Base-by-base conservation (phyloP, 2,113 vertebrate species). In the Todiramphus chloris region DNA sequence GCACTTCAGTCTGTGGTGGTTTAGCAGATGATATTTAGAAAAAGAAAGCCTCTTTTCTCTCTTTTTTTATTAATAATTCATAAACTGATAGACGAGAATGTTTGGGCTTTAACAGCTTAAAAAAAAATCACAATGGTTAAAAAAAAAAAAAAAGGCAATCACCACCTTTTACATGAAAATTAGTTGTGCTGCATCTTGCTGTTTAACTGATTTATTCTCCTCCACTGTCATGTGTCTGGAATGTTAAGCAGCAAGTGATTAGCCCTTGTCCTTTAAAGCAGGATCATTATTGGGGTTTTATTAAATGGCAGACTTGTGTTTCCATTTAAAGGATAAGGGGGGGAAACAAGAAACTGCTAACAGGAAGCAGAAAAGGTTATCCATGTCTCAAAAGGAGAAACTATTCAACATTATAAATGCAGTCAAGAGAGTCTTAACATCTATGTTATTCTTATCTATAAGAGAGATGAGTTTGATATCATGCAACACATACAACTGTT, bases 1-100 rank as follows among this genome's bases (percentile, higher is more conserved):
- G 97, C 98, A 98, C 98, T 98, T 98, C 97, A 98, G 98, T 97
- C 97, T 98, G 70, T 82, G 97, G 98, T 97, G 97, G 97, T 92
- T 98, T 98, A 98, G 97, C 98, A 98, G 98, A 98, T 98, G 98
- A 98, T 98, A 98, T 98, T 98, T 98, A 97, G 97, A 97, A 97
- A 97, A 97, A 98, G 96, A 97, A 98, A 98, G 96, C 94, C 93
- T 98, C 97, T 97, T 98, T 98, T 97, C 97, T 97, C 91, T 97
- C 94, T 96, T 97, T 98, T 95, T 97, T 98, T 97, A 99, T 98
- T 98, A 98, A 98, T 98, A 98, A 98, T 98, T 98, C 98, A 98
- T 98, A 98, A 98, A 98, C 98, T 97, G 98, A 98, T 98, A 98
- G 98, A 98, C 77, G 97, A 99, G 98, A 98, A 97, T 98, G 97